phyloP scores from a whole-genome alignment of 2,888 invertebrate species.

The Maniola hyperantus region DNA sequence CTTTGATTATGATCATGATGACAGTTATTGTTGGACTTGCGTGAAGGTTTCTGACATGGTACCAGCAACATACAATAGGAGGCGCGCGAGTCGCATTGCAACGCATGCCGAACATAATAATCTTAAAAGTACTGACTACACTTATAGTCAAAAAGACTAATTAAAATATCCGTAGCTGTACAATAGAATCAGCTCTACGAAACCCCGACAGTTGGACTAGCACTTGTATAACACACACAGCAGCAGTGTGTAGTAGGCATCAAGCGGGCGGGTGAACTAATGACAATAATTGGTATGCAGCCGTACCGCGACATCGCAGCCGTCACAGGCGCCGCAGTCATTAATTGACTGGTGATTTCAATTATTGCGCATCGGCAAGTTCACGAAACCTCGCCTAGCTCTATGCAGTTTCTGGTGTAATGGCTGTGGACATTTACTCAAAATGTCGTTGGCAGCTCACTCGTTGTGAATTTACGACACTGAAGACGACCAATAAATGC shows the following conservation, averaged over 20 bases:
- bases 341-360: constrained; percentile 78
- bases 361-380: constrained; percentile 69
- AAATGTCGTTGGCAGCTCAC: constrained; percentile 77
- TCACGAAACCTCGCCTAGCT: constrained; percentile 63
- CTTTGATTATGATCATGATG: too few relatives aligned
- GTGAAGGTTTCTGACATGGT: too few relatives aligned
- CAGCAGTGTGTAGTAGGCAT: constrained; percentile 35
- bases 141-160: too few relatives aligned
- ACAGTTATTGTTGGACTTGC: too few relatives aligned
- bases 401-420: constrained; percentile 57
- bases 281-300: constrained; percentile 70
- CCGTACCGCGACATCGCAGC: constrained; percentile 53
- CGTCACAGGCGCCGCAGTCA: constrained; percentile 58
- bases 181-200: not conserved
- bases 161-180: too few relatives aligned
- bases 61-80: too few relatives aligned
- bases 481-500: constrained; percentile 80
- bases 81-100: too few relatives aligned
- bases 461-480: constrained; percentile 73
- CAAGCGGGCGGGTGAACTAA: constrained; percentile 62
- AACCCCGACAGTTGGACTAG: not conserved
- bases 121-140: too few relatives aligned
- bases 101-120: too few relatives aligned
- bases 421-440: constrained; percentile 73
- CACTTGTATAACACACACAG: not conserved